Evolutionary conservation across 2,888 invertebrate genomes (phyloP).

Genomic region (Orthosia cruda): DNA sequence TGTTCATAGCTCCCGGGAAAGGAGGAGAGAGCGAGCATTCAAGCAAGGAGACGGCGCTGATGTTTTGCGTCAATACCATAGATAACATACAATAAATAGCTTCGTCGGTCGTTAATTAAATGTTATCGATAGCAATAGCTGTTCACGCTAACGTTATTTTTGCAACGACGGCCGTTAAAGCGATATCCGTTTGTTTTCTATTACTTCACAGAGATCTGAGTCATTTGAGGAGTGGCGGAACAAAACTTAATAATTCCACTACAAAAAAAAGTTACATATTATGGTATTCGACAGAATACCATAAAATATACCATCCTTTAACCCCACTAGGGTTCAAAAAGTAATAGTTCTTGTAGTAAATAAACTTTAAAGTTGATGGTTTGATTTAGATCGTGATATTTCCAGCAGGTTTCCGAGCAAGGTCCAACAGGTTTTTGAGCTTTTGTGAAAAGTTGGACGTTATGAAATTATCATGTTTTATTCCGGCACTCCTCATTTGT

Average conservation of each 20-base stretch:
- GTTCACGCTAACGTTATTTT: constrained; percentile 32
- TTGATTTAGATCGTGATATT: too few species aligned
- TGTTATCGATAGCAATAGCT: constrained; percentile 32
- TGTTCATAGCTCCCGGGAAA: constrained; percentile 88
- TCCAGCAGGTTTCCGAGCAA: too few species aligned
- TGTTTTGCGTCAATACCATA: constrained; percentile 77
- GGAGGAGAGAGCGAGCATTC: constrained; percentile 86
- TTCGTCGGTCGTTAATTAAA: constrained; percentile 54
- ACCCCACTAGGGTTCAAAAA: too few species aligned
- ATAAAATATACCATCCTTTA: too few species aligned
- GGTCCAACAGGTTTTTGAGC: too few species aligned
- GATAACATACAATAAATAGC: constrained; percentile 69
- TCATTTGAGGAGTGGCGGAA: background rate
- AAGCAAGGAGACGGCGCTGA: constrained; percentile 76
- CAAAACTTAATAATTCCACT: too few species aligned
- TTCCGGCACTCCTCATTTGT: background rate
- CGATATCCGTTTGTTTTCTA: constrained; percentile 8
- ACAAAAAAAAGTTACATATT: too few species aligned
- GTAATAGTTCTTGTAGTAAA: too few species aligned
- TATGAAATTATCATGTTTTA: too few species aligned
- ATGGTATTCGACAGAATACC: too few species aligned
- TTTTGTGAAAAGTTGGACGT: too few species aligned
- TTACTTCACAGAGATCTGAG: constrained; percentile 18
- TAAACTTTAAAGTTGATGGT: too few species aligned
- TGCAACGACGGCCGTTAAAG: constrained; percentile 11